Evolutionary conservation across 2,113 vertebrate species (phyloP).

Genomic region (Leptobrachium leishanense): DNA sequence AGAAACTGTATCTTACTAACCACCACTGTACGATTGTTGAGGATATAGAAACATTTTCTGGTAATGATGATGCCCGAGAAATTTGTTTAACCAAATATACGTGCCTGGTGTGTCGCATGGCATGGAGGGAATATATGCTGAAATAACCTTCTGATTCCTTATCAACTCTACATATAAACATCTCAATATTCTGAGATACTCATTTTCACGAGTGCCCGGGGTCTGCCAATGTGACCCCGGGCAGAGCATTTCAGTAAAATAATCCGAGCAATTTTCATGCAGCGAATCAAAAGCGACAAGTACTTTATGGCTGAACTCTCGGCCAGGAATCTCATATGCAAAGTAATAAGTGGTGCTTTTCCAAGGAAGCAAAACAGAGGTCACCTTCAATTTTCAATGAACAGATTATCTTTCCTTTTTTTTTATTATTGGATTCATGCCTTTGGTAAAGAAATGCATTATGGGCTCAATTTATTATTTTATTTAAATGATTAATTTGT

Average conservation of each 20-base stretch:
- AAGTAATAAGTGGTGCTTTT: conserved; percentile 2
- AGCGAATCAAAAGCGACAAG: conserved; percentile 19
- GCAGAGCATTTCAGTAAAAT: background rate
- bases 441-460: conserved; percentile 3
- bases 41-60: no score
- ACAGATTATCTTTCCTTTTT: conserved; percentile 4
- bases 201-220: background rate
- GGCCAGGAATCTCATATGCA: conserved; percentile 6
- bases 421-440: background rate
- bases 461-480: background rate
- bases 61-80: no score
- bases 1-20: no score
- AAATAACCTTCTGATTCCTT: background rate
- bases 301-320: background rate
- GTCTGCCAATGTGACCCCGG: background rate
- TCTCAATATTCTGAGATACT: background rate
- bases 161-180: background rate
- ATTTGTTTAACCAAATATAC: no score
- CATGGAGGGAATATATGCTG: no score
- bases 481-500: background rate
- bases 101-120: no score
- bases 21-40: no score
- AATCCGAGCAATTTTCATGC: background rate
- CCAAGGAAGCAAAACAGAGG: conserved; percentile 22
- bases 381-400: conserved; percentile 26